Conservation (phyloP, 2,113 vertebrate species). For the Tragelaphus imberbis region DNA sequence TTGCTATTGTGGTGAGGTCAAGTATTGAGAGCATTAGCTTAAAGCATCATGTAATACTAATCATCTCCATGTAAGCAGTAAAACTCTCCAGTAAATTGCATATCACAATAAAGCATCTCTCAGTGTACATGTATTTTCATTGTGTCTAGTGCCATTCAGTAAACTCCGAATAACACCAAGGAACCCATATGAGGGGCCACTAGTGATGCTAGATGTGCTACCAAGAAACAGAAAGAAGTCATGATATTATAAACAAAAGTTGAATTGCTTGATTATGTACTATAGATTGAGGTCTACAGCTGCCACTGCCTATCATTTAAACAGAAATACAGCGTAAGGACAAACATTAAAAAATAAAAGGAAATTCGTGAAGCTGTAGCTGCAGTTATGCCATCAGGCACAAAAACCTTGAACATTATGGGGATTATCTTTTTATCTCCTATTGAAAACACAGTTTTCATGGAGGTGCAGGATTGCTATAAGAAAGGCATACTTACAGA, state of each 20-base stretch:
- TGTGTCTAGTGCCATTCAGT: not conserved
- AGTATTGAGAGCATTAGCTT: not conserved
- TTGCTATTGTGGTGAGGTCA: not conserved
- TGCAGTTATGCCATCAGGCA: not conserved
- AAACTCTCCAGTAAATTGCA: not conserved
- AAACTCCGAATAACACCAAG: not conserved
- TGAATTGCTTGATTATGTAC: not conserved
- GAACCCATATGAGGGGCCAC: not conserved
- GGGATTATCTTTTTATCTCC: not conserved
- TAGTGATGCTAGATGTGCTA: not conserved
- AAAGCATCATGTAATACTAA: no score
- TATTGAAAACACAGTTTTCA: not conserved
- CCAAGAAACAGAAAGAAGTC: not conserved
- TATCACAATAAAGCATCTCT: not conserved
- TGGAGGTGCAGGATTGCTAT: not conserved
- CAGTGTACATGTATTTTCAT: not conserved
- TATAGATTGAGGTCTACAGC: not conserved
- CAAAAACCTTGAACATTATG: not conserved
- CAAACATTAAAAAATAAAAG: not conserved
- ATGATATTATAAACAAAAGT: no score
- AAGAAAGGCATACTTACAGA: not conserved
- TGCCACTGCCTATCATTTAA: not conserved
- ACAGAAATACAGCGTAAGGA: not conserved
- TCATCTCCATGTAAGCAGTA: not conserved
- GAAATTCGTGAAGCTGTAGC: fast-evolving